These are phyloP conservation scores for Coregonus ussuriensis DNA, from an alignment of 2,797 vertebrate genomes.

Conservation along the genomic window DNA sequence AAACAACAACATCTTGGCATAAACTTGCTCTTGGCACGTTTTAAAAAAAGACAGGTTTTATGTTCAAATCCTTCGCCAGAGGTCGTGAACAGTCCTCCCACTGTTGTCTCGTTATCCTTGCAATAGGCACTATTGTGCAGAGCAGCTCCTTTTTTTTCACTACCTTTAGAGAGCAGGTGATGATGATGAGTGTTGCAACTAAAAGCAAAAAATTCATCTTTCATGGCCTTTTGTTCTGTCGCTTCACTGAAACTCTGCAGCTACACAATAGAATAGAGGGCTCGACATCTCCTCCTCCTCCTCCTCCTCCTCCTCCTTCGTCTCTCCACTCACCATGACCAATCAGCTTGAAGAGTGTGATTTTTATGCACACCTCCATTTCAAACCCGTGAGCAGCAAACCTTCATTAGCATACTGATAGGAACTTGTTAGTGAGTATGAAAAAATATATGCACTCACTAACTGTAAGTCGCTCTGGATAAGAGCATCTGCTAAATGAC, in stretches of 20 bases:
- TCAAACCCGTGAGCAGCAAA: not conserved
- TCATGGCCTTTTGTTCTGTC: conserved; percentile 66
- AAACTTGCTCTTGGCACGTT: conserved; percentile 41
- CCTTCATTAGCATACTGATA: conserved; percentile 19
- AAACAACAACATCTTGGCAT: conserved; percentile 47
- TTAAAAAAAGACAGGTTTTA: not conserved
- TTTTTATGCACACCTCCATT: not conserved
- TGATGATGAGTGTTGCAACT: conserved; percentile 60
- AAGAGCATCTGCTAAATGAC: too few species aligned
- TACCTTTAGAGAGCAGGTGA: conserved; percentile 50
- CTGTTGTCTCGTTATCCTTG: not conserved
- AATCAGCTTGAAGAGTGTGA: conserved; percentile 53
- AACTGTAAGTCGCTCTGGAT: too few species aligned
- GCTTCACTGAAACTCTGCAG: conserved; percentile 44
- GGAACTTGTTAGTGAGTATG: too few species aligned
- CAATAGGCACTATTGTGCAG: too few species aligned
- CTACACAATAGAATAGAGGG: conserved; percentile 52
- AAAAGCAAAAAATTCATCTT: conserved; percentile 73
- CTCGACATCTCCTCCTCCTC: conserved; percentile 39
- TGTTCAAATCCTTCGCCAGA: not conserved
- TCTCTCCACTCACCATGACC: conserved; percentile 50
- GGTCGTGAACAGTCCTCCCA: not conserved
- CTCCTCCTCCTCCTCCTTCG: conserved; percentile 37
- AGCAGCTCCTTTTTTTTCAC: too few species aligned
- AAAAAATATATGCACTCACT: too few species aligned